Conservation (phyloP, 2,888 invertebrate species). For the Lepidocyrtinus sp. region DNA sequence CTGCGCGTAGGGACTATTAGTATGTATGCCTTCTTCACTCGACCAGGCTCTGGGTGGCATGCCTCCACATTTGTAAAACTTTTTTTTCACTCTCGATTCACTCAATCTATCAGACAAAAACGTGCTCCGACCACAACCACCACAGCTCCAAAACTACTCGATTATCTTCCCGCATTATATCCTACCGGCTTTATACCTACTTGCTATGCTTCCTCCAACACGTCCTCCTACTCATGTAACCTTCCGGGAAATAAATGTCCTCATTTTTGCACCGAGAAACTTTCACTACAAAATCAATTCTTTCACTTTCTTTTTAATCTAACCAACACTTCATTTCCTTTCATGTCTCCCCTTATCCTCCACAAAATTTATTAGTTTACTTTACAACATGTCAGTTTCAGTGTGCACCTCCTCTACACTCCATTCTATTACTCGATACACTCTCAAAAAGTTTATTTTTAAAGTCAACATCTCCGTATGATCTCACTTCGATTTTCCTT, state of each 20-base stretch:
- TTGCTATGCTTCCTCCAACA: neutral
- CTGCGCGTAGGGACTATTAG: neutral
- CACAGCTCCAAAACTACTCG: no score
- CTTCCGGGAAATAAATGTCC: neutral
- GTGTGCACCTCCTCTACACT: no score
- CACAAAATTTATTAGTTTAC: no score
- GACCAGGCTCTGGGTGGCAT: slow-evolving; percentile 51
- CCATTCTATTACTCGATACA: no score
- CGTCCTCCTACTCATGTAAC: neutral
- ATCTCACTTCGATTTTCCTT: neutral
- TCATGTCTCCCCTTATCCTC: no score
- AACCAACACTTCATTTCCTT: no score
- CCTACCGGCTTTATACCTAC: neutral
- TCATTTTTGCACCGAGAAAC: neutral
- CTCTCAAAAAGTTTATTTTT: no score
- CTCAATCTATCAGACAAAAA: neutral
- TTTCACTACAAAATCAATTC: no score
- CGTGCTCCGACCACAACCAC: neutral
- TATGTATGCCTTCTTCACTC: slow-evolving; percentile 17
- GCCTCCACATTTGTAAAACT: slow-evolving; percentile 48
- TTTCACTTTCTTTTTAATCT: no score
- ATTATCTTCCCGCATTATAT: neutral
- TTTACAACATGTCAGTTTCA: no score
- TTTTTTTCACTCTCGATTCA: neutral
- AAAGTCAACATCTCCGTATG: no score